Percentiles rank a stretch among this genome's conserved stretches.
Conservation (phyloP, 2,113 vertebrate genomes). For the Promerops cafer region DNA sequence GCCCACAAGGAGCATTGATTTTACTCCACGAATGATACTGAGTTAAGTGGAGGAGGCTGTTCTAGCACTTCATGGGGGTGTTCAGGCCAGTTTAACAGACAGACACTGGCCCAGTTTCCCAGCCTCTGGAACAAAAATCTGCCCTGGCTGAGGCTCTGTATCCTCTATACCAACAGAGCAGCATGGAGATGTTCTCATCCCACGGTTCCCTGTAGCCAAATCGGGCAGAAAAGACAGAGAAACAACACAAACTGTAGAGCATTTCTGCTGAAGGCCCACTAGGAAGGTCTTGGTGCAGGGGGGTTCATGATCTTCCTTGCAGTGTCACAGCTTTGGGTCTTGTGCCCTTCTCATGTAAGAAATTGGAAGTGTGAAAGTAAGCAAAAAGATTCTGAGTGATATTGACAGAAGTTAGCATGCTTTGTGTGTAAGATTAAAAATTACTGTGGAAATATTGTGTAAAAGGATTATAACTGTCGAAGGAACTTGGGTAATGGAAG, state of each 20-base stretch:
- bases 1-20: background rate
- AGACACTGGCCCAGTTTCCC: background rate
- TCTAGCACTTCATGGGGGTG: background rate
- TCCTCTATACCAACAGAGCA: background rate
- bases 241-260: background rate
- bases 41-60: background rate
- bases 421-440: slow-evolving; percentile 5
- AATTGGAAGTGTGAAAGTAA: background rate
- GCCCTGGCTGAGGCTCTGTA: background rate
- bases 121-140: background rate
- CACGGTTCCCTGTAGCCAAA: background rate
- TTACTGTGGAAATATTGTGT: background rate
- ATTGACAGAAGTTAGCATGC: background rate
- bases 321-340: background rate
- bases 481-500: background rate
- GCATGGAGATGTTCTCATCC: background rate
- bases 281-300: background rate
- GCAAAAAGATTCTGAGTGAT: background rate
- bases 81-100: background rate
- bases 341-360: background rate
- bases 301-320: background rate
- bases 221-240: background rate
- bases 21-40: background rate
- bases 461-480: background rate
- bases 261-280: background rate